A percentile compares a stretch with the other conserved stretches of the same genome.
These are phyloP conservation scores for Psylliodes chrysocephalus DNA, from an alignment of 2,888 invertebrate species.

Conservation along the genomic window DNA sequence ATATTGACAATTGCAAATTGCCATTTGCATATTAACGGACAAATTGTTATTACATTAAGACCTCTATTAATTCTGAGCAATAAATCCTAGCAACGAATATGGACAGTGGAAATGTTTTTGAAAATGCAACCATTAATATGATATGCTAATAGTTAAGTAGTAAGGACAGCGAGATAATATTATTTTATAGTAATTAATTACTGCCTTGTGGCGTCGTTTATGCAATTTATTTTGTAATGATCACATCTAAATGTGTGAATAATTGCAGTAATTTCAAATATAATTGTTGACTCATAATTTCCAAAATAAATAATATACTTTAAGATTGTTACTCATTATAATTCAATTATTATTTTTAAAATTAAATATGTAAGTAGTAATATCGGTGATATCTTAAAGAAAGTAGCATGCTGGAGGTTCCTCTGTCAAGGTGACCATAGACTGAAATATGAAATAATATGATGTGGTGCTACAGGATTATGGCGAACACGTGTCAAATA, in stretches of 20 bases:
- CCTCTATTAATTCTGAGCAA: slow-evolving; percentile 11
- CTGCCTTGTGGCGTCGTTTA: background rate
- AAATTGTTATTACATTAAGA: slow-evolving; percentile 3
- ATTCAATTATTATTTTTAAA: too few species aligned
- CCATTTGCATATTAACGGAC: slow-evolving; percentile 12
- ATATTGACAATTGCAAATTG: background rate
- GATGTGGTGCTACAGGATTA: too few species aligned
- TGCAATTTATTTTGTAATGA: background rate
- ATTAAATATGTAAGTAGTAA: too few species aligned
- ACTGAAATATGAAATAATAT: too few species aligned
- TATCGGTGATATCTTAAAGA: too few species aligned
- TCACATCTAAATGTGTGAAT: background rate
- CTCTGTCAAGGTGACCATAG: too few species aligned
- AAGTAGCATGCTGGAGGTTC: too few species aligned
- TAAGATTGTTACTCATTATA: too few species aligned
- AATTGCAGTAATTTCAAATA: too few species aligned
- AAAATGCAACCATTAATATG: background rate
- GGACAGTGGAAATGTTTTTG: background rate
- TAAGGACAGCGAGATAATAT: background rate
- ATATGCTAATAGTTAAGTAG: background rate
- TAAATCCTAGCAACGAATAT: background rate
- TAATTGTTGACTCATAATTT: too few species aligned
- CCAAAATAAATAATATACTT: too few species aligned
- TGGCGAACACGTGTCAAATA: too few species aligned
- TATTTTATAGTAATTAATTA: background rate